These are phyloP conservation scores for Hirtodrosophila histrioides DNA, from an alignment of 2,888 invertebrate genomes.

Conservation along the genomic window DNA sequence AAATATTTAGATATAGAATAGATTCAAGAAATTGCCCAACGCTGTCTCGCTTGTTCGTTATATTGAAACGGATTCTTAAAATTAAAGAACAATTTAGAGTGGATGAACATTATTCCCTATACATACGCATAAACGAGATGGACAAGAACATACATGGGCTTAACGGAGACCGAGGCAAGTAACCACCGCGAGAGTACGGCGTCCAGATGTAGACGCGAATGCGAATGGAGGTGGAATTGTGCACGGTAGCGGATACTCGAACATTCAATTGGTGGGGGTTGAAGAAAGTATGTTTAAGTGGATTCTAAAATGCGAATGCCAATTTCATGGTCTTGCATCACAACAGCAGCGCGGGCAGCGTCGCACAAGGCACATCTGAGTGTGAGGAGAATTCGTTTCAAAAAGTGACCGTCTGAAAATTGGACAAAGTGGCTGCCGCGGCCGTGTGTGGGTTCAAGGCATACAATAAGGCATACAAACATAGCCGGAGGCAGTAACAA, in stretches of 20 bases:
- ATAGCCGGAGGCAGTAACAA: constrained; percentile 60
- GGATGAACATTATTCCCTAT: no score
- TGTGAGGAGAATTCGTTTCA: constrained; percentile 68
- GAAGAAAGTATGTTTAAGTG: constrained; percentile 71
- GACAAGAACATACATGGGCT: no score
- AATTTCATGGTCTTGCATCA: constrained; percentile 79
- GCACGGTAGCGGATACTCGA: constrained; percentile 37
- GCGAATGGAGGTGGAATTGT: constrained; percentile 21
- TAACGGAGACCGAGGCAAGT: constrained; percentile 6
- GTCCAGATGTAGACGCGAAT: constrained; percentile 27
- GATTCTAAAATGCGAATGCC: constrained; percentile 79
- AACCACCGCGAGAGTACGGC: constrained; percentile 17
- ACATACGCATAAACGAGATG: neutral
- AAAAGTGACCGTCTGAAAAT: constrained; percentile 79
- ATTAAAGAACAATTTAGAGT: no score
- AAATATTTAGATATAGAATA: no score
- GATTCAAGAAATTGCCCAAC: no score
- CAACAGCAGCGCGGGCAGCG: constrained; percentile 59
- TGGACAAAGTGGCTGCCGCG: constrained; percentile 75
- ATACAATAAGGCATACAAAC: constrained; percentile 75
- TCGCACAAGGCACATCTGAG: constrained; percentile 47
- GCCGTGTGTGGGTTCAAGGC: constrained; percentile 70
- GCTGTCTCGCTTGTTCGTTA: no score
- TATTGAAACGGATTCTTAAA: no score
- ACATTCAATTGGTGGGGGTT: constrained; percentile 20